Percentiles rank a stretch among this genome's conserved stretches.
These are phyloP conservation scores for Actenoides lindsayi DNA, from an alignment of 2,113 vertebrate genomes.

Conservation along the genomic window DNA sequence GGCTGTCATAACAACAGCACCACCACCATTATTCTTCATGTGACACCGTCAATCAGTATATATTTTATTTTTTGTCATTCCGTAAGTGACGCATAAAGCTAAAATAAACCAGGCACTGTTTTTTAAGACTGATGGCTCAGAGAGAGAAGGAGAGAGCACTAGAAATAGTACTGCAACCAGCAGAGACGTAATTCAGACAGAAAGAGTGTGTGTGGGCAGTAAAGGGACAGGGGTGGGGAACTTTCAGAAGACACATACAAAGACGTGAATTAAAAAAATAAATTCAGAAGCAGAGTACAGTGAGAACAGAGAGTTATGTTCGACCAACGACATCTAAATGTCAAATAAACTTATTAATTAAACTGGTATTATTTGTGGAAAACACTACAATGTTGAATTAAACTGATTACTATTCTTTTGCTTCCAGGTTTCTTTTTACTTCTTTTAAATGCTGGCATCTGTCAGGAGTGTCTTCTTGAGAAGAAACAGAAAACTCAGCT, in stretches of 20 bases:
- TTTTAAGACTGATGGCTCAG: not conserved
- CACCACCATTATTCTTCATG: not conserved
- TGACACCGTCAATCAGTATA: not conserved
- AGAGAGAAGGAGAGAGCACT: not conserved
- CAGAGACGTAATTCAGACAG: not conserved
- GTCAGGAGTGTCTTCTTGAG: not conserved
- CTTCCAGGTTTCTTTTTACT: not conserved
- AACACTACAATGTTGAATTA: not conserved
- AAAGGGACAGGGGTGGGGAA: not conserved
- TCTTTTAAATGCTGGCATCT: not conserved
- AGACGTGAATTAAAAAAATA: not conserved
- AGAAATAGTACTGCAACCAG: not conserved
- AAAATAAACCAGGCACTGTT: slow-evolving; percentile 4
- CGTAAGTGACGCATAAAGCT: not conserved
- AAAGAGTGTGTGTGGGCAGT: not conserved
- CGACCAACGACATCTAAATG: not conserved
- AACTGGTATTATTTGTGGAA: not conserved
- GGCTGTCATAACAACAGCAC: slow-evolving; percentile 29
- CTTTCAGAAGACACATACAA: not conserved
- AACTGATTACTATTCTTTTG: not conserved
- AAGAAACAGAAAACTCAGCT: not conserved
- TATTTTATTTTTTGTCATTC: slow-evolving; percentile 17
- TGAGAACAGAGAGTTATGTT: not conserved
- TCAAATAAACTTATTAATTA: not conserved
- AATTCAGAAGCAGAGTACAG: not conserved